A percentile compares a stretch with the other conserved stretches of the same genome.
These are phyloP conservation scores for Hyperopisus bebe DNA, from an alignment of 2,113 vertebrate genomes.

Conservation along the genomic window DNA sequence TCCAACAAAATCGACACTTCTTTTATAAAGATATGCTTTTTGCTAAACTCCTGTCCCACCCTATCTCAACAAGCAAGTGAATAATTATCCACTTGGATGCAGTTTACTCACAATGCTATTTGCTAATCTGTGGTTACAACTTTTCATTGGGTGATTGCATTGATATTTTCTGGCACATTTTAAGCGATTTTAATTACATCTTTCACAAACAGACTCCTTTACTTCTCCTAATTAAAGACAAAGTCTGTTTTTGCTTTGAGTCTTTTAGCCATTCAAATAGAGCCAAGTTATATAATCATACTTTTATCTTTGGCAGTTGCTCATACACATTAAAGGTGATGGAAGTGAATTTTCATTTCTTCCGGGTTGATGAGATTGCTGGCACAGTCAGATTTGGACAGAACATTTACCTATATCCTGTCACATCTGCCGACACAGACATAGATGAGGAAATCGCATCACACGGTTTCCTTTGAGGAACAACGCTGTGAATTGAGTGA, in stretches of 20 bases:
- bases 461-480: background rate
- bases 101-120: background rate
- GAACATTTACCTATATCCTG: background rate
- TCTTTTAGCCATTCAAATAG: background rate
- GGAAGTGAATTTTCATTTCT: conserved; percentile 4
- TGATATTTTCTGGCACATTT: background rate
- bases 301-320: background rate
- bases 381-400: background rate
- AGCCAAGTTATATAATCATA: background rate
- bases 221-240: background rate
- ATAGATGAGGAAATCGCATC: background rate
- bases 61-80: background rate
- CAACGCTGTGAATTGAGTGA: background rate
- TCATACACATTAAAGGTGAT: background rate
- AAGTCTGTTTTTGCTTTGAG: background rate
- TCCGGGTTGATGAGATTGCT: background rate
- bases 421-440: background rate
- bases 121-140: background rate
- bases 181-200: background rate
- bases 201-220: background rate
- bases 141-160: background rate
- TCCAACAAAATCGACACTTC: background rate
- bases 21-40: background rate
- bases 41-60: background rate
- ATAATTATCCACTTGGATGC: background rate